Conservation (phyloP, 2,797 vertebrate species). For the Oreochromis mossambicus region DNA sequence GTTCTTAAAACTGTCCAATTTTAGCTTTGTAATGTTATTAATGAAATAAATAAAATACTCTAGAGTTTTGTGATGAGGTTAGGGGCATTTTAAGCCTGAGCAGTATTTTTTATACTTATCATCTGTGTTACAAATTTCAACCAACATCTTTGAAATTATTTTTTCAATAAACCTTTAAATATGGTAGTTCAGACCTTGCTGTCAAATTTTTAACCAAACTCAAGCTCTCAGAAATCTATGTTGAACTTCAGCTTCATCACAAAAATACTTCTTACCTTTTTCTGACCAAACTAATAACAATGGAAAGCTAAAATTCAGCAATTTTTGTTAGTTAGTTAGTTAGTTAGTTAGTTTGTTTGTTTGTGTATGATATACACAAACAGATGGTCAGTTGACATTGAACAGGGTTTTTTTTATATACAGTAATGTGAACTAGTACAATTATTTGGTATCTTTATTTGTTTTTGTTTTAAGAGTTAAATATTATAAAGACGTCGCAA, state of each 20-base stretch:
- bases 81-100: background rate
- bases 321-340: background rate
- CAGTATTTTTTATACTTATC: background rate
- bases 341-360: background rate
- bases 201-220: background rate
- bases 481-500: background rate
- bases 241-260: background rate
- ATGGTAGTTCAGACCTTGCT: background rate
- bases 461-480: background rate
- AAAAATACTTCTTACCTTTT: background rate
- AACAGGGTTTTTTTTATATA: background rate
- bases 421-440: background rate
- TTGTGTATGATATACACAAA: background rate
- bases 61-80: background rate
- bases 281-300: background rate
- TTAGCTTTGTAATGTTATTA: background rate
- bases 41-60: background rate
- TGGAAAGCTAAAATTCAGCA: background rate
- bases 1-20: background rate
- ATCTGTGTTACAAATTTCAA: background rate
- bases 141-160: background rate
- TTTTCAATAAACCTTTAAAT: background rate
- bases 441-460: background rate
- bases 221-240: background rate
- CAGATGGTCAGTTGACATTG: background rate